Evolutionary conservation across 2,797 vertebrate genomes (phyloP).

Genomic region (Zenarchopterus dispar): DNA sequence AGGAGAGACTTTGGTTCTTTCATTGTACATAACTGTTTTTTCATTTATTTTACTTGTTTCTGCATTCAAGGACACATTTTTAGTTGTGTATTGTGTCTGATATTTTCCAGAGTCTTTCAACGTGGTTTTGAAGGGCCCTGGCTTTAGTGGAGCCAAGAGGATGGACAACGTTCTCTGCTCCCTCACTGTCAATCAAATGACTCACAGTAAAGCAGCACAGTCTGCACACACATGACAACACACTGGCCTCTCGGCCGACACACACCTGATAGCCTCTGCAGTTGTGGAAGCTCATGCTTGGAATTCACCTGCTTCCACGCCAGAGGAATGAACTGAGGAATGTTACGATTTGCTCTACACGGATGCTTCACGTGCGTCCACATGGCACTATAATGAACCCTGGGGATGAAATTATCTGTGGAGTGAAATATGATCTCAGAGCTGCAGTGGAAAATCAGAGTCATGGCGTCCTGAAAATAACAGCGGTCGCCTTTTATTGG

Average conservation of each 20-base stretch:
- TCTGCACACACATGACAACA: not conserved
- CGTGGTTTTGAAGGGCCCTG: constrained; percentile 89
- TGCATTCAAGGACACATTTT: not conserved
- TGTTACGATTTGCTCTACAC: no score
- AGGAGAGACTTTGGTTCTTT: no score
- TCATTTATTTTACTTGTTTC: no score
- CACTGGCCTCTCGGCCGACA: no score
- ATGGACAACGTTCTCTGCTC: constrained; percentile 81
- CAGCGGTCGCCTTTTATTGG: constrained; percentile 63
- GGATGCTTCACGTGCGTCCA: not conserved
- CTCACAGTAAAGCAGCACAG: constrained; percentile 81
- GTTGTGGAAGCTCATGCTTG: not conserved
- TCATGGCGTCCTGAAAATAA: constrained; percentile 37
- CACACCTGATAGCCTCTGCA: not conserved
- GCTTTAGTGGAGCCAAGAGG: constrained; percentile 84
- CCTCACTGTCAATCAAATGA: constrained; percentile 83
- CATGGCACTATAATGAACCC: not conserved
- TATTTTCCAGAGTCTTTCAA: constrained; percentile 88
- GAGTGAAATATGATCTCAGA: constrained; percentile 19
- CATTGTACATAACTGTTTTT: no score
- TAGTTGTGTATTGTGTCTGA: not conserved
- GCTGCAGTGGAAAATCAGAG: constrained; percentile 54
- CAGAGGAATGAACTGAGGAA: not conserved
- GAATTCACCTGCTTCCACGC: not conserved
- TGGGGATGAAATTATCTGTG: constrained; percentile 12